Conservation (phyloP, 2,797 vertebrate species). For the Hypotaenidia philippensis region DNA sequence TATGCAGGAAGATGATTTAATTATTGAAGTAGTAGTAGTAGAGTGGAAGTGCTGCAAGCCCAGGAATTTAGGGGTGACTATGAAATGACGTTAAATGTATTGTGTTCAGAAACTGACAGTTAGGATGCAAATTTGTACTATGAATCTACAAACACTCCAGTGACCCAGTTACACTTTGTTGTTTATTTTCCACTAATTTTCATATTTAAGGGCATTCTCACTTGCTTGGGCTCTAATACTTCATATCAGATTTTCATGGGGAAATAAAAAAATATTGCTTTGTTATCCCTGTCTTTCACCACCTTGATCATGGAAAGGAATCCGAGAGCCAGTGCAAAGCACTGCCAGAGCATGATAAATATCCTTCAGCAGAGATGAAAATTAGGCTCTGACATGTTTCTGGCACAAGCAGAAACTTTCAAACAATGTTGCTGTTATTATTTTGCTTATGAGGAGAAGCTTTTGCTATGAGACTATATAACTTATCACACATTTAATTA, state of each 20-base stretch:
- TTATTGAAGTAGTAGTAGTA: background rate
- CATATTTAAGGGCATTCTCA: background rate
- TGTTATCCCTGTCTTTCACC: background rate
- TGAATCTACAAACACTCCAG: background rate
- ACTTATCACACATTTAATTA: background rate
- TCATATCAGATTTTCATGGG: background rate
- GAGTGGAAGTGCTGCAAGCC: background rate
- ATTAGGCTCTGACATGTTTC: background rate
- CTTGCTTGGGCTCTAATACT: background rate
- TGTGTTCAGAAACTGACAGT: background rate
- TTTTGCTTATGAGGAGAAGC: background rate
- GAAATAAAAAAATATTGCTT: background rate
- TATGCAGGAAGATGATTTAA: background rate
- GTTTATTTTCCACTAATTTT: background rate
- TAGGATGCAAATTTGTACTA: background rate
- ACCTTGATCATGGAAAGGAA: background rate
- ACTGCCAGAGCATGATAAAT: background rate
- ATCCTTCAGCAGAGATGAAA: background rate
- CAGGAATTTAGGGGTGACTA: background rate
- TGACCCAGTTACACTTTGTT: background rate
- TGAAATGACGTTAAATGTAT: background rate
- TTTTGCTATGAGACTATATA: background rate
- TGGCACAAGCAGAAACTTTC: conserved; percentile 27
- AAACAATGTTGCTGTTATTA: background rate
- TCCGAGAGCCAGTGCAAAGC: background rate